These are phyloP conservation scores for Acanthosepion lycidas DNA, from an alignment of 2,888 invertebrate species.

Conservation along the genomic window DNA sequence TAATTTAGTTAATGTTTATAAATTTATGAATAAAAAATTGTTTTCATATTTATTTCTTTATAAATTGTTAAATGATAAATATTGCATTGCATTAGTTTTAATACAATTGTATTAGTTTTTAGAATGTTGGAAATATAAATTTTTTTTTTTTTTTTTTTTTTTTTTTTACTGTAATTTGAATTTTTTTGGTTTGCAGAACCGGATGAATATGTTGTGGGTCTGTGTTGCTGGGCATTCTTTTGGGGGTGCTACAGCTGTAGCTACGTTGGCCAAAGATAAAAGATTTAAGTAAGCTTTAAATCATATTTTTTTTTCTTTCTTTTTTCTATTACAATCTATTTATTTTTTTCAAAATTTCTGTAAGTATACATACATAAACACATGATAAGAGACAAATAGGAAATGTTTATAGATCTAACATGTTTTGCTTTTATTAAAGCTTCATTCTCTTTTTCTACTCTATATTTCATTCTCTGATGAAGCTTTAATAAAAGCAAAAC, in stretches of 20 bases:
- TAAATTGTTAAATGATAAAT: neutral
- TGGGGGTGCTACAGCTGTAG: slow-evolving; percentile 80
- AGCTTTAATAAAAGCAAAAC: too few species aligned
- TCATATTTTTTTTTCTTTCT: neutral
- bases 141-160: neutral
- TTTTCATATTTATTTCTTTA: too few species aligned
- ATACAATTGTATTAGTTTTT: neutral
- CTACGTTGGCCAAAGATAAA: slow-evolving; percentile 77
- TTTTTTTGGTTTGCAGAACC: slow-evolving; percentile 55
- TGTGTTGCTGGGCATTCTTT: slow-evolving; percentile 81
- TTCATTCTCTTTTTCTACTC: too few species aligned
- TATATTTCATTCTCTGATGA: too few species aligned
- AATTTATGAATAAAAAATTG: too few species aligned
- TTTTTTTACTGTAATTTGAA: neutral
- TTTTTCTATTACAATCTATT: too few species aligned
- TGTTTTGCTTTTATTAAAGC: too few species aligned
- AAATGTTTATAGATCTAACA: too few species aligned
- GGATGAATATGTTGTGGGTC: slow-evolving; percentile 63
- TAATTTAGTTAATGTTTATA: too few species aligned
- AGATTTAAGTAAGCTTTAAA: slow-evolving; percentile 77
- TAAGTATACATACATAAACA: too few species aligned
- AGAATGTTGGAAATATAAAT: neutral
- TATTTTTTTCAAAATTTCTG: neutral
- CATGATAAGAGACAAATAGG: too few species aligned
- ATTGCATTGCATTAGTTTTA: neutral